Evolutionary conservation across 2,888 invertebrate genomes (phyloP), one percentile per base, ranked within the genome.

Genomic region (Pyrocoelia pectoralis): DNA sequence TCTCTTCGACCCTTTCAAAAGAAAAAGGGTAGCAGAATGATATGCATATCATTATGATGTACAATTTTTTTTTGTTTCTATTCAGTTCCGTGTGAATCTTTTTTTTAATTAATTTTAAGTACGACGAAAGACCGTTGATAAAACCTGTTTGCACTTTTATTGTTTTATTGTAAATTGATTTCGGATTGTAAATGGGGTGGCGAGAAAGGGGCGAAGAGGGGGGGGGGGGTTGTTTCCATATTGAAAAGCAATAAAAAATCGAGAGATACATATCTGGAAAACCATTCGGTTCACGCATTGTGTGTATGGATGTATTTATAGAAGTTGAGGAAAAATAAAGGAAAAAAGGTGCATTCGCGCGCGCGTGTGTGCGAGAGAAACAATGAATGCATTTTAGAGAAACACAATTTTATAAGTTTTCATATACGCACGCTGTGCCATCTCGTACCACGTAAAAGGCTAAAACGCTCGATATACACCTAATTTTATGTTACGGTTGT

Each of bases 11-110:
- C 67, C 67, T 58, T 65, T 15, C 17, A 41, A 57, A 60, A 49
- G 61, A 62, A 33, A n/a, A 66, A 56, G 63, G 65, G 61, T 54
- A 56, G 57, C 62, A 70, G 72, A 75, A 76, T 74, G 78, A 78
- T 76, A 77, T 72, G 74, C 75, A 74, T 74, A 72, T 63, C 61
- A 60, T 63, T 66, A 63, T 52, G 41, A 51, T 49, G 17, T 15
- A 43, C 12, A 19, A 49, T 56, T 57, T 56, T 68, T 60, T 56
- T 65, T 70, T 65, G 63, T 64, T 61, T 62, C 67, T 56, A 62
- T 68, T 68, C 66, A 64, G 50, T 56, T 68, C 66, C 74, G 73
- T 71, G 72, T 72, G 68, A 69, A 69, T 71, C 71, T 73, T 73
- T 75, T 74, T 74, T 74, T 73, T 73, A 57, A 61, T 58, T 65